Percentiles rank a stretch among this genome's conserved stretches.
These are phyloP conservation scores for Phylloscopus collybita DNA, from an alignment of 2,797 vertebrate species.

Conservation along the genomic window DNA sequence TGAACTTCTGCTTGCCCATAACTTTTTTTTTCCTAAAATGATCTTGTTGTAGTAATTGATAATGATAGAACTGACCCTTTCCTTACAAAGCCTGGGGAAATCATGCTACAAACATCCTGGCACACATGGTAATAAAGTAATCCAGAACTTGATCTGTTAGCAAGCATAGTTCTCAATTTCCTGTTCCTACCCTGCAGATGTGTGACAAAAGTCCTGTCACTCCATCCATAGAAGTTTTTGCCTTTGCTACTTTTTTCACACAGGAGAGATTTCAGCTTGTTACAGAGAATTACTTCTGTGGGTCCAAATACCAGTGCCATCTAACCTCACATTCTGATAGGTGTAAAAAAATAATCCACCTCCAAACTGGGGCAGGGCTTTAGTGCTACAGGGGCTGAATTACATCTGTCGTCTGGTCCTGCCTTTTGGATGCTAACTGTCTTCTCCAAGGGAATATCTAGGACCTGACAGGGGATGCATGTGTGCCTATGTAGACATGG, in stretches of 20 bases:
- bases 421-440: not conserved
- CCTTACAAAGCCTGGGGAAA: constrained; percentile 16
- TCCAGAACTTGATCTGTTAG: not conserved
- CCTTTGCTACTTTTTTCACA: constrained; percentile 60
- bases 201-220: constrained; percentile 57
- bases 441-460: not conserved
- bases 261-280: constrained; percentile 51
- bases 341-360: constrained; percentile 10
- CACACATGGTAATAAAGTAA: not conserved
- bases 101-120: not conserved
- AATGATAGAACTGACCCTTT: constrained; percentile 12
- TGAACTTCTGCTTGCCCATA: constrained; percentile 60
- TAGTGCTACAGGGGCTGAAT: constrained; percentile 1
- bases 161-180: constrained; percentile 7
- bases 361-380: not conserved
- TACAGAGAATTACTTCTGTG: not conserved
- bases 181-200: constrained; percentile 21
- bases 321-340: constrained; percentile 30
- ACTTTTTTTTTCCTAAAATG: constrained; percentile 48
- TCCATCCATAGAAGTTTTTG: constrained; percentile 62
- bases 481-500: not conserved
- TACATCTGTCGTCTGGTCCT: not conserved
- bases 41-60: constrained; percentile 24
- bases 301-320: not conserved
- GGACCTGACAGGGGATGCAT: not conserved